Evolutionary conservation across 2,113 vertebrate genomes (phyloP).

Genomic region (Solea senegalensis): DNA sequence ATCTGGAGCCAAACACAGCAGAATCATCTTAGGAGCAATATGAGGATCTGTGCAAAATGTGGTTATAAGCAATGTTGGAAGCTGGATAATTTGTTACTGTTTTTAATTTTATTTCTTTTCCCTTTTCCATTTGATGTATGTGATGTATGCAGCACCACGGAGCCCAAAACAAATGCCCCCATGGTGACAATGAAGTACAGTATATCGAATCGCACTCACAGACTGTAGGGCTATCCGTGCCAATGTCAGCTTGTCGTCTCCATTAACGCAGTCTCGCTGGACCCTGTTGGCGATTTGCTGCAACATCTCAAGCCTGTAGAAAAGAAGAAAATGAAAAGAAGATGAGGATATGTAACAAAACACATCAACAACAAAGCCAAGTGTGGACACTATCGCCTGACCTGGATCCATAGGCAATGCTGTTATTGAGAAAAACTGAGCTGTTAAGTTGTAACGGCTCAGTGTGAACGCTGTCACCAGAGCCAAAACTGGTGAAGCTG

Average conservation of each 20-base stretch:
- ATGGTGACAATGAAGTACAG: too few relatives aligned
- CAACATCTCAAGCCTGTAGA: slow-evolving; percentile 92
- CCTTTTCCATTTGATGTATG: too few relatives aligned
- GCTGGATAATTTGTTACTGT: too few relatives aligned
- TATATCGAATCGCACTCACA: slow-evolving; percentile 80
- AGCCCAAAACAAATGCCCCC: too few relatives aligned
- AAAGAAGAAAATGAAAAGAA: slow-evolving; percentile 12
- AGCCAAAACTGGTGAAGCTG: slow-evolving; percentile 86
- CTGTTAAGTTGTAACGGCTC: slow-evolving; percentile 88
- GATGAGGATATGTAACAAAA: background rate
- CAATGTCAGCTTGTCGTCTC: slow-evolving; percentile 91
- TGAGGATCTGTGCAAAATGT: too few relatives aligned
- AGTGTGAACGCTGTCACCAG: slow-evolving; percentile 85
- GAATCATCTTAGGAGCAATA: too few relatives aligned
- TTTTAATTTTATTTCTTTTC: too few relatives aligned
- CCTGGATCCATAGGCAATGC: slow-evolving; percentile 86
- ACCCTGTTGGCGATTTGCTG: slow-evolving; percentile 94
- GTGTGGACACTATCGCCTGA: slow-evolving; percentile 62
- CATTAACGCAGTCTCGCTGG: slow-evolving; percentile 90
- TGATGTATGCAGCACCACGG: too few relatives aligned
- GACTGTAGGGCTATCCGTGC: slow-evolving; percentile 89
- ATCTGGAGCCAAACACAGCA: background rate
- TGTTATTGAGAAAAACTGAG: slow-evolving; percentile 90
- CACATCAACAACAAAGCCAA: background rate
- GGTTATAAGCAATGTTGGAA: too few relatives aligned